Conservation (phyloP, 2,113 vertebrate genomes). For the Piliocolobus tephrosceles region DNA sequence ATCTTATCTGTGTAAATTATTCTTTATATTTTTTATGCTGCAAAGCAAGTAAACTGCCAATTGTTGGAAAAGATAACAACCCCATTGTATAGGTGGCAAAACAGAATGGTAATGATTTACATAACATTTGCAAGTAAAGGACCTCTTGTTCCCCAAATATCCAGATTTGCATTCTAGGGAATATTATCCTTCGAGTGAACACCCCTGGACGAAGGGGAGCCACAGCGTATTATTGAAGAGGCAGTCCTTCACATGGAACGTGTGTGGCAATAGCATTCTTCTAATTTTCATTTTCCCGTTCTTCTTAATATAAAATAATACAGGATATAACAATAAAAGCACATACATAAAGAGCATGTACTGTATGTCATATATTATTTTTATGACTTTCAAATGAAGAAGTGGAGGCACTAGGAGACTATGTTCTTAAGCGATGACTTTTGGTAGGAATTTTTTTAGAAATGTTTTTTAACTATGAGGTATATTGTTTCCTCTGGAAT, state of each 20-base stretch:
- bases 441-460: neutral
- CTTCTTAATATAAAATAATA: neutral
- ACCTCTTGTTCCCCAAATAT: neutral
- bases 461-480: neutral
- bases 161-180: neutral
- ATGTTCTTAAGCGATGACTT: neutral
- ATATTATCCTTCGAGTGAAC: neutral
- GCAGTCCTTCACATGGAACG: neutral
- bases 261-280: neutral
- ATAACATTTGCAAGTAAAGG: neutral
- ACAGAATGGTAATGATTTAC: neutral
- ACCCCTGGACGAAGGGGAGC: neutral
- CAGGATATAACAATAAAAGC: neutral
- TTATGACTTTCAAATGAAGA: constrained; percentile 14
- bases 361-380: neutral
- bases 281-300: neutral
- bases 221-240: neutral
- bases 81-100: neutral
- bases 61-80: neutral
- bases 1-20: neutral
- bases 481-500: neutral
- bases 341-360: neutral
- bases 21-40: neutral
- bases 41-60: neutral
- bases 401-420: neutral